A percentile compares a stretch with the other conserved stretches of the same genome.
Evolutionary conservation across 2,888 invertebrate genomes (phyloP).

Genomic region (Bombylius discolor): DNA sequence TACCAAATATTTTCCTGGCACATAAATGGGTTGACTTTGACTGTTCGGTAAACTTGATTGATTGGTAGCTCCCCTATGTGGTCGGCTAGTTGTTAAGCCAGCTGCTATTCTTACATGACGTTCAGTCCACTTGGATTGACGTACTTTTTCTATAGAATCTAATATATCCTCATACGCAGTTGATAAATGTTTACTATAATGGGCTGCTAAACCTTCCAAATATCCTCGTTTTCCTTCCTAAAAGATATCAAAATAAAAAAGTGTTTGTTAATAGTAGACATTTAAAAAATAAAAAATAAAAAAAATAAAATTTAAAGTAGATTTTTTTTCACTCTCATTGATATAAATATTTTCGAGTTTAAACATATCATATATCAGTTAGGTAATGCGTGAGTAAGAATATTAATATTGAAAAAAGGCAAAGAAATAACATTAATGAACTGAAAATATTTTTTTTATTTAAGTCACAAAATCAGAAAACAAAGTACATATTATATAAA

Average conservation of each 20-base stretch:
- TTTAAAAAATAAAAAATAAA: too few species aligned
- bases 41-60: constrained; percentile 57
- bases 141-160: constrained; percentile 70
- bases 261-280: too few species aligned
- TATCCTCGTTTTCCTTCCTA: constrained; percentile 79
- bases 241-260: neutral
- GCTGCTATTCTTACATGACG: constrained; percentile 37
- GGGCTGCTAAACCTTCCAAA: constrained; percentile 71
- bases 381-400: too few species aligned
- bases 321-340: too few species aligned
- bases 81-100: constrained; percentile 31
- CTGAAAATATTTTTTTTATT: too few species aligned
- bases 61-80: constrained; percentile 25
- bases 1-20: constrained; percentile 85
- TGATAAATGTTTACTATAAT: constrained; percentile 76
- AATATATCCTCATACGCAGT: constrained; percentile 80
- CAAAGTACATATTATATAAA: too few species aligned
- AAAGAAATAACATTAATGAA: too few species aligned
- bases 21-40: constrained; percentile 76
- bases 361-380: too few species aligned
- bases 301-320: too few species aligned
- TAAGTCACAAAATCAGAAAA: too few species aligned
- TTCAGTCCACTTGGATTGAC: constrained; percentile 43
- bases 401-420: too few species aligned
- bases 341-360: too few species aligned